Evolutionary conservation across 2,797 vertebrate species (phyloP).

Genomic region (Darevskia nairensis): DNA sequence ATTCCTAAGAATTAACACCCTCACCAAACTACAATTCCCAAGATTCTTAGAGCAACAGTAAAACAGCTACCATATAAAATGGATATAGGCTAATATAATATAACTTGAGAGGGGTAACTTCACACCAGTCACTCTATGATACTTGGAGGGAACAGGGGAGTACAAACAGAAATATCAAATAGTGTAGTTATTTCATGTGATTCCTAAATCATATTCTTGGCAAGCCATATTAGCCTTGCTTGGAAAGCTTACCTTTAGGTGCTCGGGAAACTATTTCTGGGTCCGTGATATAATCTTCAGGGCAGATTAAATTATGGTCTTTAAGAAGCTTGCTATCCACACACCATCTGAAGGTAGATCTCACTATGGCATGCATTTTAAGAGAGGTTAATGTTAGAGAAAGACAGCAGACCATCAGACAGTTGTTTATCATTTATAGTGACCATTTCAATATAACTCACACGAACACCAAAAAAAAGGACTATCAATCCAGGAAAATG

Average conservation of each 20-base stretch:
- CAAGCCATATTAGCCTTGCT: slow-evolving; percentile 18
- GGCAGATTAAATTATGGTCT: slow-evolving; percentile 85
- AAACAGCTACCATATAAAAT: not conserved
- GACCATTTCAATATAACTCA: not conserved
- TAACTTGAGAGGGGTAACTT: not conserved
- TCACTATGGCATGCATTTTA: slow-evolving; percentile 72
- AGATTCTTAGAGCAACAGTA: not conserved
- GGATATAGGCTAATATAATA: not conserved
- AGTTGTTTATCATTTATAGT: not conserved
- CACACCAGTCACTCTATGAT: no score
- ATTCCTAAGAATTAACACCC: not conserved
- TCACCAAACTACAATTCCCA: not conserved
- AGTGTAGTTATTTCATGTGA: not conserved
- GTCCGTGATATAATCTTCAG: slow-evolving; percentile 84
- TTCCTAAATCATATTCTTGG: not conserved
- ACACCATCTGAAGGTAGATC: slow-evolving; percentile 83
- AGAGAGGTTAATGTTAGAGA: not conserved
- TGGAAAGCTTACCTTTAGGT: slow-evolving; percentile 81
- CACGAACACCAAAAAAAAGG: not conserved
- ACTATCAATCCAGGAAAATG: not conserved
- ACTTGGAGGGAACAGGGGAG: not conserved
- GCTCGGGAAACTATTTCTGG: slow-evolving; percentile 65
- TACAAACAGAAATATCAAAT: not conserved
- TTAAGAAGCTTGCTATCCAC: slow-evolving; percentile 85
- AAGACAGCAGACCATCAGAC: not conserved